Evolutionary conservation across 1,140 invertebrate genomes (phyloP).

Genomic region (Mycetomoellerius zeteki): DNA sequence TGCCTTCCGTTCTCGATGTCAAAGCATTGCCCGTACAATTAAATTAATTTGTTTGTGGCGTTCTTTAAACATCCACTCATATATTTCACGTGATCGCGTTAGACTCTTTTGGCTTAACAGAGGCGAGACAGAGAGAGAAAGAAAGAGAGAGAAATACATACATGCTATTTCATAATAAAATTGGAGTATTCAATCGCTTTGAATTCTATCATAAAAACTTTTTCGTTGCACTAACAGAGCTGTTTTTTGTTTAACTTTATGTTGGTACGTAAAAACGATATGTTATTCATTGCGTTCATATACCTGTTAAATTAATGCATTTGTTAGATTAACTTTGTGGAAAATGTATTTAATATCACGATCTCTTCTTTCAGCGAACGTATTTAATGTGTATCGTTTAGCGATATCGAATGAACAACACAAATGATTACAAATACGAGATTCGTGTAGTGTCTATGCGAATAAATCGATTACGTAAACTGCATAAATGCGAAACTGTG

Average conservation of each 20-base stretch:
- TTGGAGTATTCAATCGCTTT: neutral
- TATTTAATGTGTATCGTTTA: neutral
- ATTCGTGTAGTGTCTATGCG: neutral
- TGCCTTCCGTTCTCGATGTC: neutral
- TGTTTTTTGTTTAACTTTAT: neutral
- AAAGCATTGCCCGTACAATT: neutral
- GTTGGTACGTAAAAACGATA: neutral
- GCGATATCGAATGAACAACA: neutral
- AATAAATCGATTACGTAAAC: constrained; percentile 52
- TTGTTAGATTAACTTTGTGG: constrained; percentile 15
- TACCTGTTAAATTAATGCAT: neutral
- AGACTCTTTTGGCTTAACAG: neutral
- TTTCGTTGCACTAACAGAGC: neutral
- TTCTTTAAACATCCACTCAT: constrained; percentile 8
- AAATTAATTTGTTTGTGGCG: constrained; percentile 26
- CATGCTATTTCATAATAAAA: constrained; percentile 1
- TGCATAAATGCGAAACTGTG: constrained; percentile 33
- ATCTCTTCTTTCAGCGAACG: constrained; percentile 13
- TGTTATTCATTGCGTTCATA: neutral
- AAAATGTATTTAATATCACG: neutral
- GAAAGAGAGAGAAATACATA: neutral
- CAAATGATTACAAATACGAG: constrained; percentile 19
- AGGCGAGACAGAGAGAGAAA: neutral
- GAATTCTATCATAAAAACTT: neutral
- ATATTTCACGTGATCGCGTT: constrained; percentile 1